Evolutionary conservation across 2,113 vertebrate species (phyloP), one percentile per base, ranked within the genome.

Genomic region (Melozone crissalis): DNA sequence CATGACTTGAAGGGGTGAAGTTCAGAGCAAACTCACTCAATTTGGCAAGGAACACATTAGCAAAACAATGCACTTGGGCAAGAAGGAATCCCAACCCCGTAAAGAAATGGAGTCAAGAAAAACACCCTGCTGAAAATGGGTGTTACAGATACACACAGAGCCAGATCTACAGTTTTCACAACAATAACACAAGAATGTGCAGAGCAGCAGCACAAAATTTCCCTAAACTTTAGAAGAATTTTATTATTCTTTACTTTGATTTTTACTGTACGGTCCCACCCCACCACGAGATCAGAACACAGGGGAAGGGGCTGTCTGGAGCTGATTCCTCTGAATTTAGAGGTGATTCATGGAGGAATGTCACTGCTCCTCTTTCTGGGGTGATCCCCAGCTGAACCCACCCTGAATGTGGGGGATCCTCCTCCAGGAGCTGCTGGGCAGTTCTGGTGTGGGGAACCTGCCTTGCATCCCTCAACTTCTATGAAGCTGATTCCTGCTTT

Each of bases 281-380:
- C 18, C 0, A 0, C 19, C 8, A 0, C 2, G 7, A 54, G 44
- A 21, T 8, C 22, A 27, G 19, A 27, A 20, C 0, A 7, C 20
- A 15, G 18, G 37, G 30, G 27, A 47, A 12, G 43, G n/a, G n/a
- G 30, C 52, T 75, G 39, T 4, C 33, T 28, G 52, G 39, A 79
- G 67, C 11, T 7, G 19, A 30, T 47, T 55, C 26, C 5, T 35
- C 33, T 44, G 52, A 18, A 26, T 26, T 66, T 20, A 16, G 26
- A 31, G 82, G 3, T 3, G 7, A 37, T 54, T 62, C 22, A 9
- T 8, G 4, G 27, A 27, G 27, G 52, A 47, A 18, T 72, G 35
- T 17, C 59, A 15, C 23, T 68, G 71, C 39, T 65, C 12, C 26
- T 26, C n/a, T 23, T 18, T 5, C 5, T 5, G 28, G 74, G 20